Conservation (phyloP, 2,888 invertebrate genomes). For the Lepidochitona cinerea region DNA sequence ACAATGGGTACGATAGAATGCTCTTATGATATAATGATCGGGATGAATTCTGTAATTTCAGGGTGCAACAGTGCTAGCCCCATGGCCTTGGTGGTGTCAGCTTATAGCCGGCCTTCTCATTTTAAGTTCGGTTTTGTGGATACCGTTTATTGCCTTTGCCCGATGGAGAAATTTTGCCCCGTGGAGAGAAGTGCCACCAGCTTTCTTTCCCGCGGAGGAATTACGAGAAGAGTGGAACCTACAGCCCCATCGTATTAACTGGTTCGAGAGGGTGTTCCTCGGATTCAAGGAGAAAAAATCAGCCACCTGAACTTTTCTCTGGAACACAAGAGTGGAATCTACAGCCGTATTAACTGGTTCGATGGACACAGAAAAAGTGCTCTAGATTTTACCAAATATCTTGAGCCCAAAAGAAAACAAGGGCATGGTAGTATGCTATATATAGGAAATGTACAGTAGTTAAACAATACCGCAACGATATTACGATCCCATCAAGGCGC, state of each 20-base stretch:
- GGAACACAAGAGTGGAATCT: too few species aligned
- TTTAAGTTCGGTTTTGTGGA: constrained; percentile 49
- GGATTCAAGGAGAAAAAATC: constrained; percentile 39
- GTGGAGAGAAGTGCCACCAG: constrained; percentile 48
- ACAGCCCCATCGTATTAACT: constrained; percentile 24
- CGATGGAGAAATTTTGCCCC: constrained; percentile 39
- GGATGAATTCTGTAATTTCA: constrained; percentile 34
- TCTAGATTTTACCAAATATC: too few species aligned
- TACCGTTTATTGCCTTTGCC: constrained; percentile 47
- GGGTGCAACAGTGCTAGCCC: constrained; percentile 36
- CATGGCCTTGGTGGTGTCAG: constrained; percentile 56
- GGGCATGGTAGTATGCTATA: too few species aligned
- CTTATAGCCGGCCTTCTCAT: constrained; percentile 48
- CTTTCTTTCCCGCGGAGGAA: constrained; percentile 52
- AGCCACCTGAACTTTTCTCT: too few species aligned
- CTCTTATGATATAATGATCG: too few species aligned
- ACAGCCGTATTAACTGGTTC: too few species aligned
- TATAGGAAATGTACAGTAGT: too few species aligned
- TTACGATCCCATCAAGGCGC: too few species aligned
- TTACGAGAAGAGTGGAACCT: constrained; percentile 43
- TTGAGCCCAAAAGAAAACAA: too few species aligned
- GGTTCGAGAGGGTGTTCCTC: constrained; percentile 30
- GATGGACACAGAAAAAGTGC: too few species aligned
- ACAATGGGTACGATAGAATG: too few species aligned
- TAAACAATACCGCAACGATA: too few species aligned